Percentiles rank a stretch among this genome's conserved stretches.
phyloP scores from a whole-genome alignment of 2,888 invertebrate species.

The Autographa gamma region DNA sequence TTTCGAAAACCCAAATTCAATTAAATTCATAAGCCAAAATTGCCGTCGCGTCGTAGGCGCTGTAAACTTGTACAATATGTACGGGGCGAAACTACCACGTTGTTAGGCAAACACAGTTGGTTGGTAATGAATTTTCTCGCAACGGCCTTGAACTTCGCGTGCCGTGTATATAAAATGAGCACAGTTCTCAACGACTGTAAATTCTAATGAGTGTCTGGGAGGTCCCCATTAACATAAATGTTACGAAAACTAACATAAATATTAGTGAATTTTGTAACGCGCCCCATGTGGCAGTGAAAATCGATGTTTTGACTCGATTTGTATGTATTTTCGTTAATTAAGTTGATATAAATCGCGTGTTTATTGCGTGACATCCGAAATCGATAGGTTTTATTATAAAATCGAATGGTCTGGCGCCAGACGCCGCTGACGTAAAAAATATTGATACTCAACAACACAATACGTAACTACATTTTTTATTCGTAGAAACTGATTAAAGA shows the following conservation, averaged over 20 bases:
- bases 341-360: background rate
- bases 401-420: background rate
- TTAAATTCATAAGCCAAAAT: slow-evolving; percentile 16
- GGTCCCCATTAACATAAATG: slow-evolving; percentile 57
- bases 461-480: slow-evolving; percentile 22
- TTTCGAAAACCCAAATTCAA: background rate
- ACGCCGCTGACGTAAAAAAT: slow-evolving; percentile 1
- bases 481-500: slow-evolving; percentile 53
- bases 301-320: slow-evolving; percentile 30
- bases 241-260: slow-evolving; percentile 53
- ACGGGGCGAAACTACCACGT: slow-evolving; percentile 29
- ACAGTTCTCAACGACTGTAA: slow-evolving; percentile 55
- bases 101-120: slow-evolving; percentile 39
- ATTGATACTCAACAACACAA: background rate
- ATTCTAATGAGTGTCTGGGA: slow-evolving; percentile 62
- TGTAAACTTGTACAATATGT: slow-evolving; percentile 9
- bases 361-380: slow-evolving; percentile 5
- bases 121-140: slow-evolving; percentile 59
- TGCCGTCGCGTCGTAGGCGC: background rate
- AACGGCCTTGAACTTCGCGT: slow-evolving; percentile 61
- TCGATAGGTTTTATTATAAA: slow-evolving; percentile 1
- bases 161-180: slow-evolving; percentile 58
- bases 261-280: slow-evolving; percentile 45
- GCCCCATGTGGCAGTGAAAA: slow-evolving; percentile 40
- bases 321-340: slow-evolving; percentile 14